phyloP scores from a whole-genome alignment of 2,888 invertebrate species.

The Netelia virgata region DNA sequence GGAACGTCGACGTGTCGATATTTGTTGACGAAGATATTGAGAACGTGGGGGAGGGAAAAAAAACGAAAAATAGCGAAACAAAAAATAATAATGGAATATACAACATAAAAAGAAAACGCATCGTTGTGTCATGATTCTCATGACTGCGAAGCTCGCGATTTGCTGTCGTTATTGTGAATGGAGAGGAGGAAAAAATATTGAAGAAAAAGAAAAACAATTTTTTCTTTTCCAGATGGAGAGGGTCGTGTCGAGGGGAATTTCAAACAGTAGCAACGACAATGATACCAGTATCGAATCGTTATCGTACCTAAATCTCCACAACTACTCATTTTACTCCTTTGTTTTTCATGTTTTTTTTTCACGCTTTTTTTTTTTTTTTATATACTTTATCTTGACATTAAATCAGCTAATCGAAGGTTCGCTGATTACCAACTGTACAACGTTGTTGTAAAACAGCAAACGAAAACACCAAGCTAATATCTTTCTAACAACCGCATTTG shows the following conservation, averaged over 20 bases:
- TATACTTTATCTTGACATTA: slow-evolving; percentile 67
- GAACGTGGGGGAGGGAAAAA: neutral
- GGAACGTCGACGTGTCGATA: neutral
- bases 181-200: slow-evolving; percentile 69
- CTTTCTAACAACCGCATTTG: slow-evolving; percentile 68
- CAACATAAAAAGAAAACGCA: neutral
- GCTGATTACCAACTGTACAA: slow-evolving; percentile 77
- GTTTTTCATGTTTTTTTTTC: slow-evolving; percentile 46
- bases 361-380: slow-evolving; percentile 39
- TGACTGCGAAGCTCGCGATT: slow-evolving; percentile 36
- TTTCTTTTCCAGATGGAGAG: slow-evolving; percentile 54
- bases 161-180: neutral
- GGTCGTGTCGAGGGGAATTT: too few relatives aligned
- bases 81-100: too few relatives aligned
- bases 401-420: slow-evolving; percentile 72
- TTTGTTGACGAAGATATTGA: neutral
- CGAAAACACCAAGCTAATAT: slow-evolving; percentile 83
- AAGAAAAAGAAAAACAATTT: slow-evolving; percentile 38
- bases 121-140: neutral
- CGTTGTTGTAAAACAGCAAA: slow-evolving; percentile 82
- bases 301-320: slow-evolving; percentile 56
- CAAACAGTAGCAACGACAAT: slow-evolving; percentile 63
- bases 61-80: neutral
- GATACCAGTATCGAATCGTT: slow-evolving; percentile 59
- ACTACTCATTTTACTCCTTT: slow-evolving; percentile 58